Evolutionary conservation across 1,140 invertebrate species (phyloP).

Genomic region (Drosophila setifemur): DNA sequence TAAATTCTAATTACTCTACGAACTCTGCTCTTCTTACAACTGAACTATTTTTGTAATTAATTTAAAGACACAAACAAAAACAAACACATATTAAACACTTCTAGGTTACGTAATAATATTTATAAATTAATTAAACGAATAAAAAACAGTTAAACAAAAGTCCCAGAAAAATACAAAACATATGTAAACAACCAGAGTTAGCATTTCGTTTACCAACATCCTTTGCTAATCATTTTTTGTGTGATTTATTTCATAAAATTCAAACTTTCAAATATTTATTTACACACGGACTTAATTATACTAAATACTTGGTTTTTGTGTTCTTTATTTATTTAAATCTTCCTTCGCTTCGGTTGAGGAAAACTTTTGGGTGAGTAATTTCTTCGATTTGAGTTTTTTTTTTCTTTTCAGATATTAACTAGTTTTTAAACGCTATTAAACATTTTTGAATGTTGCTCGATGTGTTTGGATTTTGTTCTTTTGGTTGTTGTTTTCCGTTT

Average conservation of each 20-base stretch:
- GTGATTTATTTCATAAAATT: slow-evolving; percentile 66
- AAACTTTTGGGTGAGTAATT: slow-evolving; percentile 49
- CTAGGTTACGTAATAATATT: slow-evolving; percentile 80
- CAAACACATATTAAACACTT: slow-evolving; percentile 55
- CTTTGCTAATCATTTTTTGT: slow-evolving; percentile 51
- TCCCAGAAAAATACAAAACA: slow-evolving; percentile 41
- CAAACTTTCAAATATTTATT: slow-evolving; percentile 73
- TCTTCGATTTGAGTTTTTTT: too few relatives aligned
- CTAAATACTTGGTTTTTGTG: slow-evolving; percentile 38
- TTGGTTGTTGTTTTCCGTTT: slow-evolving; percentile 30
- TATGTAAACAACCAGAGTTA: slow-evolving; percentile 31
- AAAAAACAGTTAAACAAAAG: slow-evolving; percentile 69
- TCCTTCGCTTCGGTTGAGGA: neutral
- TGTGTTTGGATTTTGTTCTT: slow-evolving; percentile 52
- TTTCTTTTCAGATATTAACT: slow-evolving; percentile 55
- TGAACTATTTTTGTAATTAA: slow-evolving; percentile 80
- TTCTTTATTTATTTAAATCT: slow-evolving; percentile 2
- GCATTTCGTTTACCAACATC: slow-evolving; percentile 41
- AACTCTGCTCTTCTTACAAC: slow-evolving; percentile 65
- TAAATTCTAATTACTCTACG: slow-evolving; percentile 63
- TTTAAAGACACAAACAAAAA: slow-evolving; percentile 53
- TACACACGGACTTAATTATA: slow-evolving; percentile 65
- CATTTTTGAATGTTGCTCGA: slow-evolving; percentile 74
- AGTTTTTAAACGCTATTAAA: slow-evolving; percentile 60
- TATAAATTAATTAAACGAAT: slow-evolving; percentile 79